A percentile compares a stretch with the other conserved stretches of the same genome.
Evolutionary conservation across 2,113 vertebrate species (phyloP).

Genomic region (Eolophus roseicapilla): DNA sequence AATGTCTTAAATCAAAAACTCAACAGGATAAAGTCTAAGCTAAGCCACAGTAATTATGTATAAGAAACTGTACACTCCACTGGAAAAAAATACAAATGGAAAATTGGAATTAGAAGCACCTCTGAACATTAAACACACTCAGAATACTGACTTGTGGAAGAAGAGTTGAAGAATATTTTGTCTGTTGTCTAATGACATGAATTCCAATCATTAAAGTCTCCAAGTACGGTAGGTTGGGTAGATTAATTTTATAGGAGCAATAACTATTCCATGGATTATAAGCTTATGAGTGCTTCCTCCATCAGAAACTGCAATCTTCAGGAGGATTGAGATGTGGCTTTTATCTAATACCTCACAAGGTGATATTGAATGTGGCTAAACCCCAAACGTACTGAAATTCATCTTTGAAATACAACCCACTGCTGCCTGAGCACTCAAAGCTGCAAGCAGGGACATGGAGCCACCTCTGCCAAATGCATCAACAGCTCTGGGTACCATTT

Average conservation of each 20-base stretch:
- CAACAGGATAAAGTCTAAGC: neutral
- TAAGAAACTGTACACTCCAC: neutral
- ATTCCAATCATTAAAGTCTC: neutral
- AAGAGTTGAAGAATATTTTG: neutral
- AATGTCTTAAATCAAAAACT: neutral
- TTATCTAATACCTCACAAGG: conserved; percentile 6
- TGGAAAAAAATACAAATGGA: neutral
- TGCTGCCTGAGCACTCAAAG: neutral
- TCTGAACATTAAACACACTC: neutral
- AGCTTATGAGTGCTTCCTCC: neutral
- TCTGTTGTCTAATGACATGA: neutral
- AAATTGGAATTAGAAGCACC: neutral
- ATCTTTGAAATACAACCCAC: neutral
- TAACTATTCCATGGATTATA: neutral
- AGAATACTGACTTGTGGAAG: neutral
- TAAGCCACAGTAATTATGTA: neutral
- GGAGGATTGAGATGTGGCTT: neutral
- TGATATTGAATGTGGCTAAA: neutral
- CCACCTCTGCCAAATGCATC: neutral
- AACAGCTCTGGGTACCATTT: neutral
- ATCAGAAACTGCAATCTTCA: neutral
- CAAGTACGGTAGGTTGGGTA: neutral
- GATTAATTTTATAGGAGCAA: neutral
- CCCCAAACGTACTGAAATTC: neutral
- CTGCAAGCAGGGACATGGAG: neutral